Evolutionary conservation across 30 jellyfish, hydroid and myxozoan genomes (phyloP).

Genomic region (Turritopsis dohrnii): DNA sequence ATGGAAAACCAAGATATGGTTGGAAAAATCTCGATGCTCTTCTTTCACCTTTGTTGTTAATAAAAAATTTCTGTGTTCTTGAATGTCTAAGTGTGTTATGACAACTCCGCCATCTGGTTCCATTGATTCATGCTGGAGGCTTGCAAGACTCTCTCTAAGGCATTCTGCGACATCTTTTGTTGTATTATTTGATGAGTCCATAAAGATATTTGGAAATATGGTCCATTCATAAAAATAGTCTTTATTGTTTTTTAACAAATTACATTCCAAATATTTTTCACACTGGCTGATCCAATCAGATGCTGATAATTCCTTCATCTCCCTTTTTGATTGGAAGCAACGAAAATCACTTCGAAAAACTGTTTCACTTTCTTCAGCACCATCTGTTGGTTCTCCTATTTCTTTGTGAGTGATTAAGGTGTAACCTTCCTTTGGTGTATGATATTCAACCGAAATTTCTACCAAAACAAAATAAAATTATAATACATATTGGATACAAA

Average conservation of each 20-base stretch:
- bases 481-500: too few species aligned
- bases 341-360: not conserved
- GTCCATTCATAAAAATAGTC: not conserved
- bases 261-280: not conserved
- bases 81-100: not conserved
- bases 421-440: not conserved
- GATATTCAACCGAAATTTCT: not conserved
- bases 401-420: not conserved
- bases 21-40: not conserved
- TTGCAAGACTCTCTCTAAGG: not conserved
- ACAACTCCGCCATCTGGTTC: not conserved
- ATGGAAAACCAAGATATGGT: not conserved
- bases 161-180: not conserved
- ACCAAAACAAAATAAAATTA: not conserved
- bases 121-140: not conserved
- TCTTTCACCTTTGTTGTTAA: not conserved
- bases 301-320: not conserved
- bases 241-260: not conserved
- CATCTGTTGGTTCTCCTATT: not conserved
- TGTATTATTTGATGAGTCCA: not conserved
- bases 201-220: not conserved
- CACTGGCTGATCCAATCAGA: not conserved
- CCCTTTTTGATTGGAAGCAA: not conserved
- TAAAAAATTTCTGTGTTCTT: not conserved
- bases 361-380: not conserved